A percentile compares a stretch with the other conserved stretches of the same genome.
These are phyloP conservation scores for Pluvianellus socialis DNA, from an alignment of 2,113 vertebrate species.

Conservation along the genomic window DNA sequence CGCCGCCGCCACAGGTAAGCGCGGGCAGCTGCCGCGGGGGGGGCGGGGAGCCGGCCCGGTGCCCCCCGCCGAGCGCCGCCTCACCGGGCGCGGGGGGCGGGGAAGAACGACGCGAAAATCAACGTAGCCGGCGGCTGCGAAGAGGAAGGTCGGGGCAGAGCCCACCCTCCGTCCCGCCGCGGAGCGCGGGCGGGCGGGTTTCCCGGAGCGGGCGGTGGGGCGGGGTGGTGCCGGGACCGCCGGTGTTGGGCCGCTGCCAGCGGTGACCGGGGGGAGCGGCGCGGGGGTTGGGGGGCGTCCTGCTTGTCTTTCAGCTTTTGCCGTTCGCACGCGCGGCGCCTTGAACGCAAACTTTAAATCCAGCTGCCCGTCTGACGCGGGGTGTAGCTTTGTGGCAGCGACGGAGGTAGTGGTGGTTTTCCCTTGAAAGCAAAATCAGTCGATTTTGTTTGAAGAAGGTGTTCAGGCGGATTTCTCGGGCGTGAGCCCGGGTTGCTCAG, in stretches of 20 bases:
- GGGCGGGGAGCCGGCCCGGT: not conserved
- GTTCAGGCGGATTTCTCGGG: not conserved
- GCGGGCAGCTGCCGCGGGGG: not conserved
- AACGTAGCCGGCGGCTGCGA: fast-evolving
- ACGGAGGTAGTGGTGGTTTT: not conserved
- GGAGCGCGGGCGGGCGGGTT: not conserved
- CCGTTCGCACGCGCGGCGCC: fast-evolving
- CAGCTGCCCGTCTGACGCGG: fast-evolving
- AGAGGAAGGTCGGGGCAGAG: fast-evolving
- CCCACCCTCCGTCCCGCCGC: not conserved
- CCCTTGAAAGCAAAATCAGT: not conserved
- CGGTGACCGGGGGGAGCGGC: no score
- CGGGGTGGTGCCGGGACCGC: fast-evolving
- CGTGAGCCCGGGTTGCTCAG: not conserved
- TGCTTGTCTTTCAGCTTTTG: not conserved
- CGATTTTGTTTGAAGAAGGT: not conserved
- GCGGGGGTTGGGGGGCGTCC: not conserved
- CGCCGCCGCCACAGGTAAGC: constrained; percentile 77
- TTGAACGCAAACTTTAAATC: fast-evolving
- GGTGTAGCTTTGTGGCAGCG: not conserved
- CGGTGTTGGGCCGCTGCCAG: not conserved
- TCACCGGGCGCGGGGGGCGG: not conserved
- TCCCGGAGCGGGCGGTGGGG: fast-evolving
- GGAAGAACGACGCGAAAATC: fast-evolving
- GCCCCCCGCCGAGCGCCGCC: no score